Percentiles rank a stretch among this genome's conserved stretches.
Conservation (phyloP, 2,797 vertebrate species). For the Acanthornis magna region DNA sequence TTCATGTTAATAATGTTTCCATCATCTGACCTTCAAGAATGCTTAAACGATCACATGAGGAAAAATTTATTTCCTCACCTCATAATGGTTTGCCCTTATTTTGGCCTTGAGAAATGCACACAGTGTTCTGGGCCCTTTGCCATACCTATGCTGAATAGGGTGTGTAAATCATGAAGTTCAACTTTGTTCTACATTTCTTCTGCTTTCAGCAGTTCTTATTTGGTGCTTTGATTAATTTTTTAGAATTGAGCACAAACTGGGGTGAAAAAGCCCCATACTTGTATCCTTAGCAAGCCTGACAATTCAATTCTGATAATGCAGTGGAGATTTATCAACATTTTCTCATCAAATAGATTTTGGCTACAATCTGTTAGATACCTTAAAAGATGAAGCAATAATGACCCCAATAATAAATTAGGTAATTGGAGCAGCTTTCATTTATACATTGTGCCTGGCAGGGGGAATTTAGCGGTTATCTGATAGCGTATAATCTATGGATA, state of each 20-base stretch:
- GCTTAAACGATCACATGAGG: neutral
- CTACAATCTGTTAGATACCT: neutral
- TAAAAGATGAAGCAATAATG: neutral
- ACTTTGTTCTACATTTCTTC: neutral
- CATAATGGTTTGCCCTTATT: neutral
- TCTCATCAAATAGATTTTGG: neutral
- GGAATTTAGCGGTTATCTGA: slow-evolving; percentile 43
- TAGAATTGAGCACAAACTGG: neutral
- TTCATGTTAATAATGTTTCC: neutral
- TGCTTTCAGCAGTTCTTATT: neutral
- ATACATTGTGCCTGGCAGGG: neutral
- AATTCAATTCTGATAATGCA: slow-evolving; percentile 6
- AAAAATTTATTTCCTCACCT: neutral
- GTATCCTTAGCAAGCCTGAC: neutral
- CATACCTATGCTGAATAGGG: neutral
- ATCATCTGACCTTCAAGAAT: neutral
- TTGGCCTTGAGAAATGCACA: neutral
- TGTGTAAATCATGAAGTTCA: neutral
- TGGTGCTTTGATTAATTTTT: neutral
- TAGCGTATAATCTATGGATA: slow-evolving; percentile 55
- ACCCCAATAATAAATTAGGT: slow-evolving; percentile 32
- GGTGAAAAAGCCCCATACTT: rapidly evolving
- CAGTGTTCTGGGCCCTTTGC: slow-evolving; percentile 25
- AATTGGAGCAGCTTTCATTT: slow-evolving; percentile 54
- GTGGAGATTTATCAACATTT: neutral